Conservation (phyloP, 92 coral and sea anemone genomes). For the Heliopora coerulea region DNA sequence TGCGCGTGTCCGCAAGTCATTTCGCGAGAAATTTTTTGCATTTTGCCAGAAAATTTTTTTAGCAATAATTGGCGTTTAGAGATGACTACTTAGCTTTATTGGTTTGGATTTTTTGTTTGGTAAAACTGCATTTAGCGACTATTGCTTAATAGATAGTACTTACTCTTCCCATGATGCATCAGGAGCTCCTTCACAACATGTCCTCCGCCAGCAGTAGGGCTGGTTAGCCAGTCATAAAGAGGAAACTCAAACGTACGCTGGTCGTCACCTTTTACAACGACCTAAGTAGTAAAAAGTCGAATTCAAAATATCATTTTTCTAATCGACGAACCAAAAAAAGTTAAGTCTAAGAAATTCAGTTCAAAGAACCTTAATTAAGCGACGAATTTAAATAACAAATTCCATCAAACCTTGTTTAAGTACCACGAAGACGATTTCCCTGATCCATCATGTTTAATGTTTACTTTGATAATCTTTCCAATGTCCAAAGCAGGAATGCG, state of each 20-base stretch:
- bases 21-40: too few relatives aligned
- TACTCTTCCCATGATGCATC: constrained; percentile 41
- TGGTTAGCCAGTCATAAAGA: constrained; percentile 68
- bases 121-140: too few relatives aligned
- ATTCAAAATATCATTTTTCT: too few relatives aligned
- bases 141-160: too few relatives aligned
- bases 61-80: too few relatives aligned
- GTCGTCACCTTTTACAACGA: constrained; percentile 64
- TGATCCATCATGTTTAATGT: constrained; percentile 66
- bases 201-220: constrained; percentile 54
- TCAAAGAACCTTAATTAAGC: too few relatives aligned
- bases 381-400: not conserved
- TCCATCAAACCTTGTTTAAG: constrained; percentile 66
- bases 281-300: constrained; percentile 28
- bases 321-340: too few relatives aligned
- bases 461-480: constrained; percentile 61
- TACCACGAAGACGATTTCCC: constrained; percentile 81
- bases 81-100: too few relatives aligned
- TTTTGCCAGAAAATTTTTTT: too few relatives aligned
- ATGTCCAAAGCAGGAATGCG: constrained; percentile 77
- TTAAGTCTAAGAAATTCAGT: too few relatives aligned
- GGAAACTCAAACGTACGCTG: constrained; percentile 65
- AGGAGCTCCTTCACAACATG: constrained; percentile 50
- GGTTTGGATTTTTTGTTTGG: too few relatives aligned
- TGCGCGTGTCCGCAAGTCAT: too few relatives aligned